Evolutionary conservation across 1,140 invertebrate genomes (phyloP).

Genomic region (Euura saliciscinereae): DNA sequence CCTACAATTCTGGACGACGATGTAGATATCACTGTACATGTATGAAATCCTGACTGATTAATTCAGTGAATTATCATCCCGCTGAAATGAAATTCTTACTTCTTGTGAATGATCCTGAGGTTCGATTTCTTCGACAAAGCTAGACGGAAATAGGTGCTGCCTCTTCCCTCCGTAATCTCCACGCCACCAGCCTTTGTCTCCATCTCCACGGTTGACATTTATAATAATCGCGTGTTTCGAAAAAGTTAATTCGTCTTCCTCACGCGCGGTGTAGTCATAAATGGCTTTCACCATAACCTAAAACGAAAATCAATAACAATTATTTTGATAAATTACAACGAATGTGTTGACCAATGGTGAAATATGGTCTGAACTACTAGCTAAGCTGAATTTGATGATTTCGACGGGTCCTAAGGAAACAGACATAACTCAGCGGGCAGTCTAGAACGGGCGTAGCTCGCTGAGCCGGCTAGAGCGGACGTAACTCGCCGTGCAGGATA

Average conservation of each 20-base stretch:
- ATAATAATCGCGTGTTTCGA: constrained; percentile 89
- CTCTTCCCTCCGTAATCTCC: constrained; percentile 87
- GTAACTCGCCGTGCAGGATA: no score
- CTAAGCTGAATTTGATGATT: neutral
- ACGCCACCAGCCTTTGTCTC: constrained; percentile 80
- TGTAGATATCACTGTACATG: no score
- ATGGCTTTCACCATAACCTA: constrained; percentile 78
- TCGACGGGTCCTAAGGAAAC: no score
- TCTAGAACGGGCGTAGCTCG: no score
- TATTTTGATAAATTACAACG: neutral
- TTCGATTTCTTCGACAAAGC: constrained; percentile 85
- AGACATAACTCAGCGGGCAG: no score
- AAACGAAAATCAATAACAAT: constrained; percentile 17
- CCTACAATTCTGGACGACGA: neutral
- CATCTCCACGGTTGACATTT: constrained; percentile 82
- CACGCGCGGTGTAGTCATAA: constrained; percentile 80
- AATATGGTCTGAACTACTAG: neutral
- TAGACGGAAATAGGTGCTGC: constrained; percentile 87
- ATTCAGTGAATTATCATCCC: no score
- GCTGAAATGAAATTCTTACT: no score
- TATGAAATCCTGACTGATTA: no score
- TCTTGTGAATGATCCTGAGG: constrained; percentile 64
- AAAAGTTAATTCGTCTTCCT: constrained; percentile 87
- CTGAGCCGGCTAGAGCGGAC: no score
- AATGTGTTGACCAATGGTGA: neutral